Evolutionary conservation across 2,113 vertebrate species (phyloP).

Genomic region (Pyrgilauda ruficollis): DNA sequence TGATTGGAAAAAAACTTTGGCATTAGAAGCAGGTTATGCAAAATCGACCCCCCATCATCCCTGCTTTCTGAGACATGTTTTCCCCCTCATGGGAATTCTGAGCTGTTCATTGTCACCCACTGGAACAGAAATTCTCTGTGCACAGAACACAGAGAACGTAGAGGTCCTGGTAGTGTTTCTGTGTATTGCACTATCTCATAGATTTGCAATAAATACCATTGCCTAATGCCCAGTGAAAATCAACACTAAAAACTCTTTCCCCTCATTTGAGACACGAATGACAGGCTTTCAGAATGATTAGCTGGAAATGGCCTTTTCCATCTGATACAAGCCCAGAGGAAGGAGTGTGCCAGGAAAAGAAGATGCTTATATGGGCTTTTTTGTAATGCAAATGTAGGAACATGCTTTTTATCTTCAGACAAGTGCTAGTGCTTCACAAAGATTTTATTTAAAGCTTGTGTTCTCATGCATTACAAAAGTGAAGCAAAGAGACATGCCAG

Average conservation of each 20-base stretch:
- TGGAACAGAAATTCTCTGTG: background rate
- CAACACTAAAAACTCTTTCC: conserved; percentile 17
- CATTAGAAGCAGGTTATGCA: background rate
- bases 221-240: conserved; percentile 13
- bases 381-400: conserved; percentile 67
- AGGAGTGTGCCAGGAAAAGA: conserved; percentile 29
- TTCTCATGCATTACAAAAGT: conserved; percentile 62
- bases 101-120: background rate
- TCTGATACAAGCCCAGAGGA: conserved; percentile 52
- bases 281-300: conserved; percentile 51
- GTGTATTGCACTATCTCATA: background rate
- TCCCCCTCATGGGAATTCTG: background rate
- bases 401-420: conserved; percentile 68
- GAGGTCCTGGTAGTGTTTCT: background rate
- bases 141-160: background rate
- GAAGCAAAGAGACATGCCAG: conserved; percentile 51
- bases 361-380: conserved; percentile 49
- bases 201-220: background rate
- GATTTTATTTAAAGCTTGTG: conserved; percentile 65
- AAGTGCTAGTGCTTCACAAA: conserved; percentile 61
- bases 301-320: conserved; percentile 57
- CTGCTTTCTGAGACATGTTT: background rate
- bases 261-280: conserved; percentile 44
- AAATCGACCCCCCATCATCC: rapidly evolving
- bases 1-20: background rate